Evolutionary conservation across 2,113 vertebrate species (phyloP).

Genomic region (Entelurus aequoreus): DNA sequence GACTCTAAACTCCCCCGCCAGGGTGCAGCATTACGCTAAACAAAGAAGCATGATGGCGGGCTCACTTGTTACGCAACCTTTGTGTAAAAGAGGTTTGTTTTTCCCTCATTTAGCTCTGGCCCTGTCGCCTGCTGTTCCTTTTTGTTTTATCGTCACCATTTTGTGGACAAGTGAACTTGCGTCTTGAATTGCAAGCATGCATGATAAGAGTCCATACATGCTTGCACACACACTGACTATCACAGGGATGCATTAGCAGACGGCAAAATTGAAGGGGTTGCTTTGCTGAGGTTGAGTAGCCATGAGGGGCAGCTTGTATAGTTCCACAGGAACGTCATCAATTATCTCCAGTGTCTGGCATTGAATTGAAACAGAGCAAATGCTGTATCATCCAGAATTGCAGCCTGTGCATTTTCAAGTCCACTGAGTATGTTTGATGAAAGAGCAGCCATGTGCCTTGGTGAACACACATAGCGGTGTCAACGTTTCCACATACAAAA

Average conservation of each 20-base stretch:
- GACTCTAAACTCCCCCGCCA: background rate
- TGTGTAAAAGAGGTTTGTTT: background rate
- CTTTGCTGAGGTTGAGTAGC: slow-evolving; percentile 37
- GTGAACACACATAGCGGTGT: slow-evolving; percentile 52
- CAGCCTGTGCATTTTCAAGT: slow-evolving; percentile 55
- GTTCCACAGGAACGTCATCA: slow-evolving; percentile 60
- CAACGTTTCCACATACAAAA: slow-evolving; percentile 2
- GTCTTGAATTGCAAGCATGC: slow-evolving; percentile 56
- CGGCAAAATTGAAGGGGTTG: slow-evolving; percentile 24
- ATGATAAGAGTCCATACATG: slow-evolving; percentile 34
- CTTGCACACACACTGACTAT: slow-evolving; percentile 24
- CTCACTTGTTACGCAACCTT: background rate
- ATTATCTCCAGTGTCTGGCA: slow-evolving; percentile 56
- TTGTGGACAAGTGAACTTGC: slow-evolving; percentile 41
- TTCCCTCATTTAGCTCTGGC: slow-evolving; percentile 43
- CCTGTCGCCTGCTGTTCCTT: slow-evolving; percentile 34
- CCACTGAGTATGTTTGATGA: slow-evolving; percentile 52
- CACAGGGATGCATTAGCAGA: slow-evolving; percentile 24
- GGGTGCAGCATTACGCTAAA: background rate
- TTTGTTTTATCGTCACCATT: slow-evolving; percentile 43
- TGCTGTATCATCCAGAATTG: slow-evolving; percentile 56
- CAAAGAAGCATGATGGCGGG: background rate
- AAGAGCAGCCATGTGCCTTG: slow-evolving; percentile 72
- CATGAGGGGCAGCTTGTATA: slow-evolving; percentile 43
- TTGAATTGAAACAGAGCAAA: slow-evolving; percentile 49